Conservation (phyloP, 2,113 vertebrate genomes). For the Macaca mulatta region DNA sequence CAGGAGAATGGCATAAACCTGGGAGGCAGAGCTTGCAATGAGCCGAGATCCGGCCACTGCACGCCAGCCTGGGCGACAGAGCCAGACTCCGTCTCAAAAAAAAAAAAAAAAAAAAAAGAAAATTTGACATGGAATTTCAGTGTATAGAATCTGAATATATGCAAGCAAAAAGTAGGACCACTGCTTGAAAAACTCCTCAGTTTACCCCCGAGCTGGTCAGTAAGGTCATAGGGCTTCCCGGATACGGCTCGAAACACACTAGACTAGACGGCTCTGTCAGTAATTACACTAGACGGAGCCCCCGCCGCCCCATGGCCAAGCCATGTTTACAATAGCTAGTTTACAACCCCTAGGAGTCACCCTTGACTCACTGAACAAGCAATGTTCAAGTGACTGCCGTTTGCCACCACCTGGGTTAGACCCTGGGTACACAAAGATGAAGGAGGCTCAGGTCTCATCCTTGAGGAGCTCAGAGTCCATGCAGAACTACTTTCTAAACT, state of each 20-base stretch:
- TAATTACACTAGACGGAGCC: neutral
- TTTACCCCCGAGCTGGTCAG: neutral
- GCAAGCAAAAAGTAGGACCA: neutral
- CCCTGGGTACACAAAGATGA: neutral
- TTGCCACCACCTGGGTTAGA: neutral
- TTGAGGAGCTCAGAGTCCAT: neutral
- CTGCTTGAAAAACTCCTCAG: neutral
- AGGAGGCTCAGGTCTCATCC: neutral
- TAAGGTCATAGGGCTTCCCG: accelerated
- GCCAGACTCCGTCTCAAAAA: no score
- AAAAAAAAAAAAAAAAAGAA: neutral
- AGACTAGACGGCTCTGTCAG: neutral
- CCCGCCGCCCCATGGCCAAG: no score
- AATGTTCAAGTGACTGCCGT: neutral
- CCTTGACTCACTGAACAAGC: slow-evolving; percentile 48
- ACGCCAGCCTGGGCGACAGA: no score
- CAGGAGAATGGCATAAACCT: no score
- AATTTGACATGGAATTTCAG: neutral
- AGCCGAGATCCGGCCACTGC: no score
- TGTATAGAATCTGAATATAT: neutral
- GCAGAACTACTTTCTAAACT: neutral
- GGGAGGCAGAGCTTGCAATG: no score
- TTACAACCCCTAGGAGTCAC: neutral
- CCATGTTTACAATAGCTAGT: neutral
- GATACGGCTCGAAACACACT: accelerated